phyloP scores from a whole-genome alignment of 1,140 invertebrate genomes.

The Calliopsis andreniformis region DNA sequence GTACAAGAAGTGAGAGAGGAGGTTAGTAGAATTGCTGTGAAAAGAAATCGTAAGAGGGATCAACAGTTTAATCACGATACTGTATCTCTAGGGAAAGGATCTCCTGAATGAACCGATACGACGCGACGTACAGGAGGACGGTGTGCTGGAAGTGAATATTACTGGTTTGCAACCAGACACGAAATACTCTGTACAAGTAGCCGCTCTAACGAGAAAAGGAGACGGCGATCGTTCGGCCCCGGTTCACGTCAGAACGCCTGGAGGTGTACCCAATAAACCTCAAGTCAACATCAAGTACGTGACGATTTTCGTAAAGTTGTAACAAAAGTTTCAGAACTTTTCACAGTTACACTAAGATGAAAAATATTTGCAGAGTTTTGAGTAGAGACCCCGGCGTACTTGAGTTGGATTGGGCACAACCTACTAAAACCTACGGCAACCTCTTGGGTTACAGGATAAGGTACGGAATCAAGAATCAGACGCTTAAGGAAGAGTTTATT shows the following conservation, averaged over 20 bases:
- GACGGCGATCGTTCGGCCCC: constrained; percentile 94
- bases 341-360: neutral
- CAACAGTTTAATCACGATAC: neutral
- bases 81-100: constrained; percentile 86
- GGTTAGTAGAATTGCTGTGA: constrained; percentile 81
- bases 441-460: constrained; percentile 92
- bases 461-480: constrained; percentile 93
- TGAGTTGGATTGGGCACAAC: constrained; percentile 94
- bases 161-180: constrained; percentile 96
- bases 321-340: no score
- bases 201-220: constrained; percentile 95
- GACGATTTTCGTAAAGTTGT: neutral
- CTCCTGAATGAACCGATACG: constrained; percentile 91
- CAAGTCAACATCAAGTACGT: constrained; percentile 90
- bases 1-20: constrained; percentile 94
- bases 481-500: constrained; percentile 87
- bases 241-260: constrained; percentile 92
- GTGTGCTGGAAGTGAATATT: constrained; percentile 90
- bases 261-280: constrained; percentile 95
- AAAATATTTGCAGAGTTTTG: constrained; percentile 84
- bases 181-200: constrained; percentile 95
- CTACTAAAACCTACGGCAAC: constrained; percentile 93
- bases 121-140: constrained; percentile 91
- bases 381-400: constrained; percentile 92
- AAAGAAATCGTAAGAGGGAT: neutral